Base-by-base conservation (phyloP, 1,140 invertebrate species). In the Zaprionus africanus region DNA sequence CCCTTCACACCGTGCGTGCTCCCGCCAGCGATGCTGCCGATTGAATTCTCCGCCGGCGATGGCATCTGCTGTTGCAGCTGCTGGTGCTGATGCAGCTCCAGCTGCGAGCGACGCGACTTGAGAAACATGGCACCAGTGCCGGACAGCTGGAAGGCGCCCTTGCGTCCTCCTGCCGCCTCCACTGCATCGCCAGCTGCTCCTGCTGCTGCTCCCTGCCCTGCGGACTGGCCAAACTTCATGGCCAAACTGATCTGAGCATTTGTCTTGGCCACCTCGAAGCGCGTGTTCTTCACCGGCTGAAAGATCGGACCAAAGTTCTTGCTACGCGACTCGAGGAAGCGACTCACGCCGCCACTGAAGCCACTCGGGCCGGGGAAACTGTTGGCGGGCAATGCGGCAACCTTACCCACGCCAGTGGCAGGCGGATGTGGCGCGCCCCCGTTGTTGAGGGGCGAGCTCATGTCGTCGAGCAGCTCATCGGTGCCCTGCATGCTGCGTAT, bases 71-170 rank as follows among this genome's bases (percentile, higher is more conserved):
- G 66, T 43, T 56, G 59, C 19, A 54, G 60, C 38, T 43, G 57
- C 26, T 69, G 68, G 7, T 57, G 61, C 1, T 34, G 26, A 15
- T 65, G 26, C 65, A 61, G 63, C 65, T 91, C 83, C 5, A 79
- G 26, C 9, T 83, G 82, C 46, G 46, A 51, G 0, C 83, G 65
- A 0, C 81, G 76, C 34, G 95, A 94, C 85, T 96, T 96, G 15
- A 96, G 92, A 76, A 96, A 96, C 94, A 96, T 96, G 12, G 93
- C 94, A 5, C 96, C 96, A 70, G 77, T 90, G 13, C 85, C 85
- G 5, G 90, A 76, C 1, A 92, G 26, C 6, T 79, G 81, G 12
- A 91, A 91, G 3, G 79, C 80, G 22, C 76, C 62, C 15, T 82
- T 85, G 5, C 65, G 58, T 9, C n/a, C 36, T 66, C 53, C 49